Base-by-base conservation (phyloP, 2,888 invertebrate genomes). In the Cerceris rybyensis region DNA sequence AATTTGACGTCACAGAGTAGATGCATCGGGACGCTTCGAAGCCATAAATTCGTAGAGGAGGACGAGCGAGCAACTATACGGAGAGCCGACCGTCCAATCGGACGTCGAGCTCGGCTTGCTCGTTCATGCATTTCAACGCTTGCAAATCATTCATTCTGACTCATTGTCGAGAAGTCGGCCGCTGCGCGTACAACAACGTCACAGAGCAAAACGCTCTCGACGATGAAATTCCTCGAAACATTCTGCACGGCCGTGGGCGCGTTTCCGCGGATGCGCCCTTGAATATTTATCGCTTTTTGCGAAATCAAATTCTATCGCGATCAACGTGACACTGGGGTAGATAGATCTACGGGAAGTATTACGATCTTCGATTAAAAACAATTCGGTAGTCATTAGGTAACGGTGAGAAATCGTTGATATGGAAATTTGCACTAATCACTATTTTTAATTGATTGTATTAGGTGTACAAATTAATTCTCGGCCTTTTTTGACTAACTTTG, bases 91-190 rank as follows among this genome's bases (percentile, higher is more conserved):
- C 61, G 71, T 81, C 87, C 87, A 85, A 87, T 87, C 85, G 87
- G 83, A 85, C 81, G 82, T 81, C 75, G 84, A 75, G 86, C 81
- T 87, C 82, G 73, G 80, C 72, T 80, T 83, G 88, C 80, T 82
- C 86, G 84, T 84, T 87, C 87, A 84, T 88, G 87, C 88, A 83
- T 87, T 87, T 87, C 87, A 89, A 80, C 86, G 85, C 84, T 88
- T 84, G 85, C 85, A 85, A 85, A 85, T 85, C 86, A 83, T 87
- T 82, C 86, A 86, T 84, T 89, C 86, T 78, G 81, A 82, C 85
- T 85, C 86, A 88, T 88, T 83, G 83, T 81, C 82, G 82, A 76
- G 79, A 82, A 84, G 82, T 82, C 75, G 80, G 60, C 75, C 73
- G 76, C 84, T 86, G 78, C 81, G 78, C 74, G 76, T 54, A 73